Conservation (phyloP, 2,797 vertebrate genomes). For the Cygnus olor region DNA sequence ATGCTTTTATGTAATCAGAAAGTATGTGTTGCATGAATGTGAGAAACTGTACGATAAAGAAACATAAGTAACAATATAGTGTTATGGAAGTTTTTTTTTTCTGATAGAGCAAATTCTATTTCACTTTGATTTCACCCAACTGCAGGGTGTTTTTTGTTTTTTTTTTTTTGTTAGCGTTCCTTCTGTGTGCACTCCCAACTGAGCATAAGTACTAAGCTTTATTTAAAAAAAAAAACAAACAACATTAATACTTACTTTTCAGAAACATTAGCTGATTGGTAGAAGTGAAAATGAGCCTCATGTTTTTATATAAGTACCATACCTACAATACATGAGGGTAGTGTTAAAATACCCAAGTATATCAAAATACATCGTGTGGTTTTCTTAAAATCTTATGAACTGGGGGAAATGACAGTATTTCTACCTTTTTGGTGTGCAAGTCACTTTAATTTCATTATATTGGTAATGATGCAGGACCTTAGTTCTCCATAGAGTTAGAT, state of each 20-base stretch:
- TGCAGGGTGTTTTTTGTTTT: no score
- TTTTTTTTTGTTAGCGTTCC: not conserved
- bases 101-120: not conserved
- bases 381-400: not conserved
- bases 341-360: not conserved
- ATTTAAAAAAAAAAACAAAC: not conserved
- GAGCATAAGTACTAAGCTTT: not conserved
- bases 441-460: not conserved
- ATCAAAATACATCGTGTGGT: not conserved
- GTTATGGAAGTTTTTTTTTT: not conserved
- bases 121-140: not conserved
- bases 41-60: not conserved
- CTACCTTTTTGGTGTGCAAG: not conserved
- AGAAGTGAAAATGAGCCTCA: not conserved
- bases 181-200: rapidly evolving
- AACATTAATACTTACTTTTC: not conserved
- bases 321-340: not conserved
- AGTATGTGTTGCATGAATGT: not conserved
- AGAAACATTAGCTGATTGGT: not conserved
- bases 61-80: rapidly evolving
- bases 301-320: not conserved
- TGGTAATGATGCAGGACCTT: not conserved
- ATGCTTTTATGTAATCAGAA: not conserved
- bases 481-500: not conserved
- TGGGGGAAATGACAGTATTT: not conserved